A percentile compares a stretch with the other conserved stretches of the same genome.
Evolutionary conservation across 2,113 vertebrate species (phyloP).

Genomic region (Polyodon spathula): DNA sequence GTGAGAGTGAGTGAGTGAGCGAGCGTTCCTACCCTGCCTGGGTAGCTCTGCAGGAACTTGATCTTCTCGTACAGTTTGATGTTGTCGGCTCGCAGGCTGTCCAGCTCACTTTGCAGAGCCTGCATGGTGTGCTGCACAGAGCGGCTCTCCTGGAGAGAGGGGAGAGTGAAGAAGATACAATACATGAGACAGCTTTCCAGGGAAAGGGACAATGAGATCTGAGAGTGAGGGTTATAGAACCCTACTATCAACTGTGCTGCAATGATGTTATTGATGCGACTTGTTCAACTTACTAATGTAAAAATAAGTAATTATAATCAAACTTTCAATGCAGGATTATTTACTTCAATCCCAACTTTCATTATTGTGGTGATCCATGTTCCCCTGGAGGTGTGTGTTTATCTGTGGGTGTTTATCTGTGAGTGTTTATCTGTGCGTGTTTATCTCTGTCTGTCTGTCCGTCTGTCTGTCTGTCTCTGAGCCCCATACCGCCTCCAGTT

Average conservation of each 20-base stretch:
- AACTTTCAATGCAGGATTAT: no score
- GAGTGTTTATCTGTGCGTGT: background rate
- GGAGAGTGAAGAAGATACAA: background rate
- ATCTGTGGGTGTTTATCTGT: background rate
- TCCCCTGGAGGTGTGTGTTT: no score
- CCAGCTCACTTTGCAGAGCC: constrained; percentile 84
- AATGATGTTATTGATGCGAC: no score
- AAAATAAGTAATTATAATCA: no score
- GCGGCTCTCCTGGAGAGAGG: constrained; percentile 62
- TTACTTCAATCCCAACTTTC: no score
- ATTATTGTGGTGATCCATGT: no score
- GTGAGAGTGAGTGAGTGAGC: background rate
- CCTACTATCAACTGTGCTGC: no score
- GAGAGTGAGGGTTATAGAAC: background rate
- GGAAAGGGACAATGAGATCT: constrained; percentile 1
- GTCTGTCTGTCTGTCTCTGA: background rate
- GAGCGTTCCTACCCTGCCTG: constrained; percentile 62
- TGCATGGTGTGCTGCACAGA: constrained; percentile 85
- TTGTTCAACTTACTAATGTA: no score
- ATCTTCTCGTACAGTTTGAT: constrained; percentile 97
- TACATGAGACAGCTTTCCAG: background rate
- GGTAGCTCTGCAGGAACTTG: constrained; percentile 94
- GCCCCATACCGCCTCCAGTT: constrained; percentile 78
- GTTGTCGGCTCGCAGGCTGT: constrained; percentile 90
- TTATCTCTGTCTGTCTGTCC: no score